Evolutionary conservation across 2,113 vertebrate species (phyloP).

Genomic region (Gorsachius goisagi): DNA sequence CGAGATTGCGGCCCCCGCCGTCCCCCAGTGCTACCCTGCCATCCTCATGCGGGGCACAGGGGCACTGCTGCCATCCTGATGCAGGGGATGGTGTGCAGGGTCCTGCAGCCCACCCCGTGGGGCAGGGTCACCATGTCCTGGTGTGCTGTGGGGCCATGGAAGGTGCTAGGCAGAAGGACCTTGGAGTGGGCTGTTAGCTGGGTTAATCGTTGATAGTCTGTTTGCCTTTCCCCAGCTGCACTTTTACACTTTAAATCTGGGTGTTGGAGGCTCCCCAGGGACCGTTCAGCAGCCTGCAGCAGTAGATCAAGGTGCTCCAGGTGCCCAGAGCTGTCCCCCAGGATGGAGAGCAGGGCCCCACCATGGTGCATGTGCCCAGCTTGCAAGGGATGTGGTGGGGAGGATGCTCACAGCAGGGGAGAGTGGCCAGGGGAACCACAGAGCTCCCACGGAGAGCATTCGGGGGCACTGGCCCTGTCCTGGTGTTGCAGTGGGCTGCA

Average conservation of each 20-base stretch:
- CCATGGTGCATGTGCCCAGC: background rate
- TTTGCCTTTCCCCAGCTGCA: background rate
- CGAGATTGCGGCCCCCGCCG: too few species aligned
- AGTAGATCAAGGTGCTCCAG: rapidly evolving
- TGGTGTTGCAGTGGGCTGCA: rapidly evolving
- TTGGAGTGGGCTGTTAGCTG: background rate
- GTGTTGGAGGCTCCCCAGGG: background rate
- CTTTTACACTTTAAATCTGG: background rate
- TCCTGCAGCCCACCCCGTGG: background rate
- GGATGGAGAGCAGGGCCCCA: rapidly evolving
- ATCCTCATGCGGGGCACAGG: background rate
- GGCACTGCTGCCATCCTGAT: too few species aligned
- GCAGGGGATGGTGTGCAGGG: rapidly evolving
- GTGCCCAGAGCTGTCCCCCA: background rate
- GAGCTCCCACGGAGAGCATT: rapidly evolving
- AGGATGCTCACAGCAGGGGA: background rate
- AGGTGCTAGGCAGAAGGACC: background rate
- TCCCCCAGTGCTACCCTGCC: background rate
- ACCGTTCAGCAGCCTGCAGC: background rate
- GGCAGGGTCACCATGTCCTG: background rate
- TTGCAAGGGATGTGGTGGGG: background rate
- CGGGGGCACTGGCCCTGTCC: background rate
- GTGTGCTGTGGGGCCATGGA: rapidly evolving
- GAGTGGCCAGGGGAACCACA: rapidly evolving
- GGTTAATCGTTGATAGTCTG: slow-evolving; percentile 50